These are phyloP conservation scores for Marisa cornuarietis DNA, from an alignment of 1,140 invertebrate species.

Conservation along the genomic window DNA sequence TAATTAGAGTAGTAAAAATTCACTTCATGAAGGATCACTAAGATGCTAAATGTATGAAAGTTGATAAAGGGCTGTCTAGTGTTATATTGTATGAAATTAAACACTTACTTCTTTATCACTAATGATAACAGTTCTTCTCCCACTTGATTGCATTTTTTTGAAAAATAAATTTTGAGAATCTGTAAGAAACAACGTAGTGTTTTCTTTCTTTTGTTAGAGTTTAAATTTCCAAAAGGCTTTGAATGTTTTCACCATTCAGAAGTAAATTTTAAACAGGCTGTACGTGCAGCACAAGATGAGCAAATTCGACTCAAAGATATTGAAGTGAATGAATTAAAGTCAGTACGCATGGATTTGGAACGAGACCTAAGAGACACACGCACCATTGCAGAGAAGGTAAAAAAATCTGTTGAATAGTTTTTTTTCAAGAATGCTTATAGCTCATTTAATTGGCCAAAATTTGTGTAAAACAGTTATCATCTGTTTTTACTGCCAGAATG, in stretches of 20 bases:
- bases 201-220: not conserved
- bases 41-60: no score
- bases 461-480: no score
- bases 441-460: no score
- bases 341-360: constrained; percentile 58
- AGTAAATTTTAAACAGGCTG: constrained; percentile 46
- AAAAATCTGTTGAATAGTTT: not conserved
- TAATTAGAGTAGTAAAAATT: no score
- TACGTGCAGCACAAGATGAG: constrained; percentile 62
- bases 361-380: constrained; percentile 55
- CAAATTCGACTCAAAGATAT: constrained; percentile 61
- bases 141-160: not conserved
- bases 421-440: no score
- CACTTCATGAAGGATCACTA: no score
- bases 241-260: not conserved
- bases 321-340: constrained; percentile 62
- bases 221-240: not conserved
- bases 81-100: no score
- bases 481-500: no score
- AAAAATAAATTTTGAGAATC: constrained; percentile 2
- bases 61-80: no score
- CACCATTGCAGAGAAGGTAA: constrained; percentile 55
- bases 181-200: not conserved
- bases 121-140: no score
- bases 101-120: no score